Conservation (phyloP, 2,888 invertebrate species). For the Bombylius discolor region DNA sequence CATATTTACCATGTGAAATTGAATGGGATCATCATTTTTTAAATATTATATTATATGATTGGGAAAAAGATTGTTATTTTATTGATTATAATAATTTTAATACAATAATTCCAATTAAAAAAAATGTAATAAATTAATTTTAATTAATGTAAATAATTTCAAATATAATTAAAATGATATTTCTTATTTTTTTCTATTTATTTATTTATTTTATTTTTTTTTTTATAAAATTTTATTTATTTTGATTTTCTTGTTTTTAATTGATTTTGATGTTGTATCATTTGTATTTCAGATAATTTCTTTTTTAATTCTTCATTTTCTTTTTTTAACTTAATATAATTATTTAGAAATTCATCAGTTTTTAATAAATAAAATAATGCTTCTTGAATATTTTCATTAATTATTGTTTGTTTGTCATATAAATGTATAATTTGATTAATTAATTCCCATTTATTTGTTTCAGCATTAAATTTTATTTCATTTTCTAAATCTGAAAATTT, state of each 20-base stretch:
- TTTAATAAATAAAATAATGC: constrained; percentile 23
- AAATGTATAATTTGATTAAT: constrained; percentile 23
- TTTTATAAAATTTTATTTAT: no score
- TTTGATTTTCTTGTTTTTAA: no score
- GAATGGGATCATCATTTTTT: constrained; percentile 73
- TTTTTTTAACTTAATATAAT: constrained; percentile 24
- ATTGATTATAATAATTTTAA: constrained; percentile 33
- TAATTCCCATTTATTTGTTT: constrained; percentile 23
- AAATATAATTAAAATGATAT: no score
- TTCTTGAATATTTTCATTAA: constrained; percentile 23
- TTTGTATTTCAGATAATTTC: constrained; percentile 6
- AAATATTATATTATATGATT: constrained; percentile 47
- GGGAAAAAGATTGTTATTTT: constrained; percentile 44
- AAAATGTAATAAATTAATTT: constrained; percentile 9
- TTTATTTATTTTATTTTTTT: no score
- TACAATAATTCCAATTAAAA: constrained; percentile 26
- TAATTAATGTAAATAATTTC: neutral
- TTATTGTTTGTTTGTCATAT: constrained; percentile 22
- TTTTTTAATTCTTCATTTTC: constrained; percentile 27
- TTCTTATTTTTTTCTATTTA: no score
- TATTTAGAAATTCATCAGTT: constrained; percentile 27
- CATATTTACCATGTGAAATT: constrained; percentile 67
- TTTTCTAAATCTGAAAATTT: constrained; percentile 24
- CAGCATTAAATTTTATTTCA: constrained; percentile 25
- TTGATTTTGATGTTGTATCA: no score